phyloP scores from a whole-genome alignment of 2,797 vertebrate species.

The Rallus crepitans region DNA sequence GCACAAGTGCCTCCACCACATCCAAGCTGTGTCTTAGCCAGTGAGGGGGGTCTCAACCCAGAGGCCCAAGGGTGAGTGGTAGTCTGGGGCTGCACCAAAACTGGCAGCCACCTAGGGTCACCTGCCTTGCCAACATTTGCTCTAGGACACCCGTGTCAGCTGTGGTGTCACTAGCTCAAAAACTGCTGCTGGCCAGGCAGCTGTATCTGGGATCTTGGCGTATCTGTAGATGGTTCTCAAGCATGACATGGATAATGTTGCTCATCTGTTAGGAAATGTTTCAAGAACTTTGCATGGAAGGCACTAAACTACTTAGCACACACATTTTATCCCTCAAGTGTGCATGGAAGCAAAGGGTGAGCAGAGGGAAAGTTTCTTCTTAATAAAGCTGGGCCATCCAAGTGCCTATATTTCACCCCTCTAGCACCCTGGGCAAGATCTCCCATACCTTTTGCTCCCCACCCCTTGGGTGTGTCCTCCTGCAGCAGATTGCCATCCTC shows the following conservation, averaged over 20 bases:
- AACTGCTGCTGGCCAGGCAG: background rate
- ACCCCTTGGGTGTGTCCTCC: background rate
- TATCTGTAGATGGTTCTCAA: background rate
- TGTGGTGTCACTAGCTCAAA: background rate
- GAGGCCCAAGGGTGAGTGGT: fast-evolving
- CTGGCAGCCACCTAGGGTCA: background rate
- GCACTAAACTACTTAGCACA: background rate
- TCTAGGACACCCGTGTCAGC: background rate
- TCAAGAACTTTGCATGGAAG: constrained; percentile 2
- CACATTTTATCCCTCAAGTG: background rate
- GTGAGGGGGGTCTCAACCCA: background rate
- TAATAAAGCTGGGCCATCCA: background rate
- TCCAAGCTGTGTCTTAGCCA: background rate
- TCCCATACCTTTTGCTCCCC: background rate
- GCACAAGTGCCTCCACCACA: background rate
- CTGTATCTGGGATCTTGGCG: background rate
- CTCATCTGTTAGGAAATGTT: constrained; percentile 12
- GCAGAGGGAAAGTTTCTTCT: background rate
- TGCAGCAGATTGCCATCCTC: background rate
- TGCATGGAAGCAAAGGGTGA: background rate
- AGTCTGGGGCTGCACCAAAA: background rate
- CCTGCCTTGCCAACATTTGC: background rate
- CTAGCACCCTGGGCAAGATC: background rate
- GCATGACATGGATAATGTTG: background rate
- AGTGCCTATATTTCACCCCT: background rate